These are phyloP conservation scores for Uropsilus gracilis DNA, from an alignment of 2,113 vertebrate genomes.

Conservation along the genomic window DNA sequence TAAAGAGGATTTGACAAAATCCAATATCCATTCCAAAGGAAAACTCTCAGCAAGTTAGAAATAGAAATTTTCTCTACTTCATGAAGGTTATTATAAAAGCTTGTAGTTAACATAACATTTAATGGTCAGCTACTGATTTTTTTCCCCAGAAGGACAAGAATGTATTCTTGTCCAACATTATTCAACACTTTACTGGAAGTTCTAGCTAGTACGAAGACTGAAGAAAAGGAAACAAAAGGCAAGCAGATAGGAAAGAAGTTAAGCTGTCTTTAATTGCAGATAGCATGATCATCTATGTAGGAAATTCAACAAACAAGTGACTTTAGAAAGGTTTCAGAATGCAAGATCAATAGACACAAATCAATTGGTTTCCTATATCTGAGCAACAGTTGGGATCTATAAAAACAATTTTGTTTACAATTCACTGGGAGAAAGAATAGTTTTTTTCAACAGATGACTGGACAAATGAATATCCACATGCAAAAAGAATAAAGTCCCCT, in stretches of 20 bases:
- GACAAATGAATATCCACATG: constrained; percentile 20
- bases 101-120: background rate
- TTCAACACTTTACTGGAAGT: constrained; percentile 27
- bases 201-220: background rate
- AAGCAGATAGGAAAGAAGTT: background rate
- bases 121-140: background rate
- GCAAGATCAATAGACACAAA: background rate
- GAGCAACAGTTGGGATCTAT: constrained; percentile 29
- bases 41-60: constrained; percentile 10
- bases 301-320: constrained; percentile 1
- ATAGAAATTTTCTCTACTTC: constrained; percentile 2
- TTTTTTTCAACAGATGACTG: background rate
- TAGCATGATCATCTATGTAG: background rate
- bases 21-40: background rate
- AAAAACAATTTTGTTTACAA: constrained; percentile 3
- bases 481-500: constrained; percentile 40
- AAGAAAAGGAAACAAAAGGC: constrained; percentile 49
- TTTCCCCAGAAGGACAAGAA: background rate
- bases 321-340: constrained; percentile 5
- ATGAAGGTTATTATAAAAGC: constrained; percentile 8
- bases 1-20: background rate
- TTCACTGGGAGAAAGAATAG: background rate
- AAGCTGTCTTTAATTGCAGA: constrained; percentile 2
- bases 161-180: background rate
- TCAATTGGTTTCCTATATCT: constrained; percentile 13